Base-by-base conservation (phyloP, 2,888 invertebrate species). In the Gastracanthus pulcherrimus region DNA sequence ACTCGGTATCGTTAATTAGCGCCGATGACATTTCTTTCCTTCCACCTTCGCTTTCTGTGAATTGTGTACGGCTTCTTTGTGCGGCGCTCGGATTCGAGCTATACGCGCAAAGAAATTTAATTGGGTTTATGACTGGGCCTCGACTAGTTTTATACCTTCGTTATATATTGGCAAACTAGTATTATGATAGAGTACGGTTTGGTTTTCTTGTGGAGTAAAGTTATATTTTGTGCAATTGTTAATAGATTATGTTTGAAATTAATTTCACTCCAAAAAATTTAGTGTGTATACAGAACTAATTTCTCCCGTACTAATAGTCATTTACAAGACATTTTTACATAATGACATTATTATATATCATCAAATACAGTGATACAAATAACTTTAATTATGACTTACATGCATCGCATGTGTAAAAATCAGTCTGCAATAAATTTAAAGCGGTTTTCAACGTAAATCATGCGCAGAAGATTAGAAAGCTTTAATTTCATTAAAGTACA, bases 11-110 rank as follows among this genome's bases (percentile, higher is more conserved):
- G 55, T 76, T 71, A 76, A 76, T 80, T 76, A 81, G 58, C 48
- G 19, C 48, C 69, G 58, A 64, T 70, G 51, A 62, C 70, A 38
- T 64, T 76, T 81, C 76, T 81, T 80, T 72, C 29, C 36, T 66
- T 58, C 77, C 77, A 38, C 72, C 71, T 69, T 48, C 66, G 23
- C 41, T 31, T 9, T 6, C 9, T 36, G 2, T n/a, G 19, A 11
- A 26, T 13, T 41, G n/a, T 16, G 23, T 7, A 2, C 9, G 7
- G 62, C 62, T 70, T 69, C 60, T 77, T 62, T 62, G 45, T 60
- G 51, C 26, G 6, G 9, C 45, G 4, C 26, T 26, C n/a, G 31
- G 41, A 19, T 66, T 19, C 36, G 51, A 41, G 29, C 26, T 41
- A 11, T 48, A 19, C 26, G 13, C 23, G 55, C 11, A 13, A 3